These are phyloP conservation scores for Nomada fucata DNA, from an alignment of 2,888 invertebrate species.

Conservation along the genomic window DNA sequence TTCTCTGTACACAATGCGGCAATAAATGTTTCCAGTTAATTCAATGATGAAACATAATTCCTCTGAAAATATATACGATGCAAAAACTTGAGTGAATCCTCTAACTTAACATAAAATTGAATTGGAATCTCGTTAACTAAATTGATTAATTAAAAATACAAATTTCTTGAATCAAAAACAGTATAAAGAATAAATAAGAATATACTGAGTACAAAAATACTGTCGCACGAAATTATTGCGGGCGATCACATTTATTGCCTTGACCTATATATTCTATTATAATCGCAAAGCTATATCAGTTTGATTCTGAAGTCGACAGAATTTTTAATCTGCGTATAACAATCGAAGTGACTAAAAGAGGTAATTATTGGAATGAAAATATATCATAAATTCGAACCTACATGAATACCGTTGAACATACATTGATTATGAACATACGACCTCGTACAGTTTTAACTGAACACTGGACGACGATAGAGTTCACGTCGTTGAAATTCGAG, in stretches of 20 bases:
- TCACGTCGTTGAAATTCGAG: slow-evolving; percentile 26
- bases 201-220: too few species aligned
- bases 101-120: neutral
- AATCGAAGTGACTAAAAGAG: neutral
- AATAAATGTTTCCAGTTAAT: neutral
- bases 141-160: too few species aligned
- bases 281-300: too few species aligned
- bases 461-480: slow-evolving; percentile 15
- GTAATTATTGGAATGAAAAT: neutral
- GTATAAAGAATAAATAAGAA: too few species aligned
- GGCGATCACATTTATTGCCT: too few species aligned
- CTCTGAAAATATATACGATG: too few species aligned
- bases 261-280: too few species aligned
- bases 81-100: neutral
- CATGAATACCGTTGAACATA: slow-evolving; percentile 31
- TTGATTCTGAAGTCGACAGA: neutral
- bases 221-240: too few species aligned
- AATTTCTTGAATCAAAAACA: too few species aligned
- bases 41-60: neutral
- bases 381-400: slow-evolving; percentile 21
- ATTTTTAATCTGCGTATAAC: neutral
- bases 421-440: neutral
- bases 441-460: slow-evolving; percentile 8
- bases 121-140: too few species aligned
- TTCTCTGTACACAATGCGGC: neutral